phyloP scores from a whole-genome alignment of 2,888 invertebrate genomes.

The Hyles lineata region DNA sequence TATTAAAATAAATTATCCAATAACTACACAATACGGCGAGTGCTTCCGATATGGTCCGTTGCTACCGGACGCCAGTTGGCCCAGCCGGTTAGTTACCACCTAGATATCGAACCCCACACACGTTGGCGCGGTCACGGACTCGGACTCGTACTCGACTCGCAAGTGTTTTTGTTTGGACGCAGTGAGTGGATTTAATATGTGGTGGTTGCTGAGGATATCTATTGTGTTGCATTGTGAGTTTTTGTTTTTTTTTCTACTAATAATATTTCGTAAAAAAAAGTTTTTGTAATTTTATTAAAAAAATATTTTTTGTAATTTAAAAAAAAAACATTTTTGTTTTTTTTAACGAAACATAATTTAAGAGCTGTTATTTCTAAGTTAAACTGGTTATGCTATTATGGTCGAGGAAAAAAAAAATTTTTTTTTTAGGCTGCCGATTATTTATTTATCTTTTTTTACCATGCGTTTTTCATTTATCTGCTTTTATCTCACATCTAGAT shows the following conservation, averaged over 20 bases:
- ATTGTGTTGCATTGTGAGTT: slow-evolving; percentile 72
- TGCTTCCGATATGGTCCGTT: slow-evolving; percentile 77
- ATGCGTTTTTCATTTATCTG: too few relatives aligned
- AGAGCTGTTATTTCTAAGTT: too few relatives aligned
- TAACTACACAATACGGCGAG: slow-evolving; percentile 68
- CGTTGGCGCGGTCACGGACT: slow-evolving; percentile 51
- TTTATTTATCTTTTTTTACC: too few relatives aligned
- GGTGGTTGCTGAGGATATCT: slow-evolving; percentile 65
- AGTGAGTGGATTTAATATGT: slow-evolving; percentile 56
- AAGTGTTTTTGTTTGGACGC: slow-evolving; percentile 36
- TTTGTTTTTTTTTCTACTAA: background rate
- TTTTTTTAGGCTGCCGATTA: too few relatives aligned
- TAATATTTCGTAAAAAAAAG: background rate
- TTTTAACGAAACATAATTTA: too few relatives aligned
- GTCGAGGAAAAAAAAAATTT: too few relatives aligned
- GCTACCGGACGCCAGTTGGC: slow-evolving; percentile 77
- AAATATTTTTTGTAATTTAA: too few relatives aligned
- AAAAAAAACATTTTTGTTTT: too few relatives aligned
- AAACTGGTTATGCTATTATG: too few relatives aligned
- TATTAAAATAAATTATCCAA: slow-evolving; percentile 70
- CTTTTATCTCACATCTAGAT: too few relatives aligned
- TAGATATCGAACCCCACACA: slow-evolving; percentile 81
- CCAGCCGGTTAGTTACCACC: slow-evolving; percentile 73
- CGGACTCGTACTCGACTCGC: too few relatives aligned
- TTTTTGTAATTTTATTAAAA: background rate